Evolutionary conservation across 1,140 invertebrate species (phyloP), one percentile per base, ranked within the genome.

Genomic region (Anagrus nilaparvatae): DNA sequence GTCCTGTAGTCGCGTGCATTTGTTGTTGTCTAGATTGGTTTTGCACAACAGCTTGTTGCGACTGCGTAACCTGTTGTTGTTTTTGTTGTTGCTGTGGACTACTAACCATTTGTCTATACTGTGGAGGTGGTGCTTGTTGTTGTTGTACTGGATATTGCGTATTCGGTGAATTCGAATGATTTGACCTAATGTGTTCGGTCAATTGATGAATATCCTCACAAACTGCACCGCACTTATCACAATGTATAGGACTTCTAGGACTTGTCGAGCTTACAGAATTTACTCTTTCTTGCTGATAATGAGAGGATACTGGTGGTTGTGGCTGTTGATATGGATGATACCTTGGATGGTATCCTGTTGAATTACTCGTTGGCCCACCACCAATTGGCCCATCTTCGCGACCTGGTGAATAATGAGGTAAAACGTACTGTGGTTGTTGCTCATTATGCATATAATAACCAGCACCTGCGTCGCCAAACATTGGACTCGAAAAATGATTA

Each of bases 211-310:
- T 74, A 34, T 81, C 81, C 44, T 84, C 81, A 56, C 76, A 85
- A 21, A 85, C 75, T 40, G 74, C 78, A 21, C 83, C 82, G 55
- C 84, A 87, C 53, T 86, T 86, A 45, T 87, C 84, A 59, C 84
- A 87, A 50, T 84, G 82, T 48, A 79, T 70, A 1, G 75, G 75
- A 50, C 78, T 81, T 2, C 73, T 56, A 5, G 79, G 77, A 47
- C 76, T 79, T 9, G 77, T 74, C 10, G 77, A 77, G 16, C 75
- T 75, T n/a, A 76, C 75, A 34, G 73, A 74, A 17, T 68, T 69
- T 4, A 66, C 61, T 1, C 70, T 58, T 14, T 75, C 72, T 46
- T 66, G 68, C 55, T 72, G 63, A 39, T 65, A n/a, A 5, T 19
- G 16, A n/a, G 3, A n/a, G 16, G 53, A 38, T 57, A 70, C 50